These are phyloP conservation scores for Ptilodon capucinus DNA, from an alignment of 2,888 invertebrate species.

Conservation along the genomic window DNA sequence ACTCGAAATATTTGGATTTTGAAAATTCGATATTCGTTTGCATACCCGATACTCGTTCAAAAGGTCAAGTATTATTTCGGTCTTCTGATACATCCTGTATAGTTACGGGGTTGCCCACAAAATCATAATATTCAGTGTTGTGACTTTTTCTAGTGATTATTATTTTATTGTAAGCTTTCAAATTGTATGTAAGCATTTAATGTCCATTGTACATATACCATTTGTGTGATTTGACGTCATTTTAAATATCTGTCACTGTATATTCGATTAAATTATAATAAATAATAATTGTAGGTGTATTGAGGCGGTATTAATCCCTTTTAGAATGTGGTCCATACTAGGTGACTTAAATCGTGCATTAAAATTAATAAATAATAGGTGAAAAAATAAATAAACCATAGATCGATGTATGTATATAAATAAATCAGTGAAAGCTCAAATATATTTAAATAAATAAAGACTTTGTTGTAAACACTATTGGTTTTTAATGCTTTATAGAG, in stretches of 20 bases:
- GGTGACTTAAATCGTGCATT: constrained; percentile 81
- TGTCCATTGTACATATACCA: constrained; percentile 40
- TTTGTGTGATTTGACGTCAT: constrained; percentile 36
- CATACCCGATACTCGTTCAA: too few relatives aligned
- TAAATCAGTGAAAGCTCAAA: constrained; percentile 77
- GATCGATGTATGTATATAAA: constrained; percentile 67
- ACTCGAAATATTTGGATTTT: too few relatives aligned
- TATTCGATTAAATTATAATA: constrained; percentile 25
- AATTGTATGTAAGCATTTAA: constrained; percentile 29
- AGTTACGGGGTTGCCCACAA: too few relatives aligned
- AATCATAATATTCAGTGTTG: constrained; percentile 59
- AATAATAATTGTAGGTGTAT: constrained; percentile 23
- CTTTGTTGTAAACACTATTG: constrained; percentile 70
- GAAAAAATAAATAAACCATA: constrained; percentile 52
- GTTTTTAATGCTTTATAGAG: constrained; percentile 69
- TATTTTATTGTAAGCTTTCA: constrained; percentile 28
- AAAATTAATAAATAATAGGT: constrained; percentile 69
- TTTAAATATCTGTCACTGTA: constrained; percentile 27
- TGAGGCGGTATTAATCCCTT: constrained; percentile 44
- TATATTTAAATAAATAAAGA: constrained; percentile 75
- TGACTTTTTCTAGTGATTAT: constrained; percentile 48
- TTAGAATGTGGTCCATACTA: constrained; percentile 81
- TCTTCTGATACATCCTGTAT: constrained; percentile 49
- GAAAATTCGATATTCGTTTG: too few relatives aligned
- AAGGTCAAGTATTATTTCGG: too few relatives aligned